These are phyloP conservation scores for Oceanites oceanicus DNA, from an alignment of 2,113 vertebrate genomes.

Conservation along the genomic window DNA sequence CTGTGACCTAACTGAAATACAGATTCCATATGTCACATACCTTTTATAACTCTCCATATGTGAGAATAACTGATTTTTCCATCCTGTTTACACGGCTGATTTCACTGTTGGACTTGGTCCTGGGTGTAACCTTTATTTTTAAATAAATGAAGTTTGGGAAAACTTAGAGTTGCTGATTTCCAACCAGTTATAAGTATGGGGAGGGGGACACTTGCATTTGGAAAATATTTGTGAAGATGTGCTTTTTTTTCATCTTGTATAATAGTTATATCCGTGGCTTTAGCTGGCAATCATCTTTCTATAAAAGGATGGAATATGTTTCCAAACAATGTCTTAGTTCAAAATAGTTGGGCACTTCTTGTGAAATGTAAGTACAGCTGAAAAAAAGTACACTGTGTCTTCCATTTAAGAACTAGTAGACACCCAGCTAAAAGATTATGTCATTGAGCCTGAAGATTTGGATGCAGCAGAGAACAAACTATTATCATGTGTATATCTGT, in stretches of 20 bases:
- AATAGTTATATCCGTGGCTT: neutral
- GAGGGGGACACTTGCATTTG: neutral
- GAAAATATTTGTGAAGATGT: neutral
- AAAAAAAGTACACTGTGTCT: conserved; percentile 30
- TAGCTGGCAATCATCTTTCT: neutral
- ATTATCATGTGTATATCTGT: conserved; percentile 12
- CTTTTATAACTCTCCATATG: conserved; percentile 18
- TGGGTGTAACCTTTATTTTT: conserved; percentile 59
- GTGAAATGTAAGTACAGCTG: conserved; percentile 6
- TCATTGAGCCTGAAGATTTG: conserved; percentile 5
- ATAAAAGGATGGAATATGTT: conserved; percentile 18
- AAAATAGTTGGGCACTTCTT: conserved; percentile 10
- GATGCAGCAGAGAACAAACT: conserved; percentile 4
- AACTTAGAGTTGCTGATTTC: neutral
- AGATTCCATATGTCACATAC: conserved; percentile 25
- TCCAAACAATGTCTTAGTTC: conserved; percentile 43
- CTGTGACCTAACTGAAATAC: conserved; percentile 27
- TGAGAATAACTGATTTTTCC: conserved; percentile 45
- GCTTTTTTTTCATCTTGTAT: neutral
- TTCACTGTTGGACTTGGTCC: conserved; percentile 53
- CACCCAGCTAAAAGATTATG: conserved; percentile 35
- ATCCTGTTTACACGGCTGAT: conserved; percentile 51
- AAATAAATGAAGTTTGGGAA: conserved; percentile 35
- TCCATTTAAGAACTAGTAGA: conserved; percentile 5
- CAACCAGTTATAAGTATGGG: neutral